Evolutionary conservation across 92 coral and sea anemone genomes (phyloP).

Genomic region (Epizoanthus stellaris): DNA sequence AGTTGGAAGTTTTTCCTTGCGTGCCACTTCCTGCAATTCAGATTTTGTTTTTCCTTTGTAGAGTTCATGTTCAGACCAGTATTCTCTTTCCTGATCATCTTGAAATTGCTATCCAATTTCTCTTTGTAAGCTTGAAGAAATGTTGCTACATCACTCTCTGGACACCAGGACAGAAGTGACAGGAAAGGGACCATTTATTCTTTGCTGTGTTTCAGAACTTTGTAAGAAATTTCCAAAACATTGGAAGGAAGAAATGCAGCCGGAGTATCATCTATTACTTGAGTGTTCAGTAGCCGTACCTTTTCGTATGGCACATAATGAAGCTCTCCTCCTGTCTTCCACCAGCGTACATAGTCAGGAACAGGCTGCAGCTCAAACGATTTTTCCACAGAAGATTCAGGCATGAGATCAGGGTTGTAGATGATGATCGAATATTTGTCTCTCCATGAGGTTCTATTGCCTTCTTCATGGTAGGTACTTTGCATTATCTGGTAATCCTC

Average conservation of each 20-base stretch:
- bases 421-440: neutral
- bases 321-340: conserved; percentile 42
- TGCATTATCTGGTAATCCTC: conserved; percentile 8
- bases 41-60: conserved; percentile 45
- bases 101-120: conserved; percentile 49
- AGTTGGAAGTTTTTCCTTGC: conserved; percentile 43
- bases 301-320: conserved; percentile 48
- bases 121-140: conserved; percentile 46
- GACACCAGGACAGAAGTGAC: conserved; percentile 64
- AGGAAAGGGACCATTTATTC: conserved; percentile 35
- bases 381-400: too few species aligned
- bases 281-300: neutral
- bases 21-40: conserved; percentile 51
- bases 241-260: conserved; percentile 65
- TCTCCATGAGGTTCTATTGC: neutral
- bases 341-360: conserved; percentile 61
- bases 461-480: neutral
- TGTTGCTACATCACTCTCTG: conserved; percentile 44
- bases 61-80: conserved; percentile 65
- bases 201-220: conserved; percentile 44
- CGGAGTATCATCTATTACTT: conserved; percentile 50
- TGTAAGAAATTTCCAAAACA: conserved; percentile 55
- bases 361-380: neutral
- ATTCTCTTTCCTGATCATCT: conserved; percentile 61
- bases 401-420: neutral